A percentile compares a stretch with the other conserved stretches of the same genome.
phyloP scores from a whole-genome alignment of 1,140 invertebrate species.

The Charaxes varanes region DNA sequence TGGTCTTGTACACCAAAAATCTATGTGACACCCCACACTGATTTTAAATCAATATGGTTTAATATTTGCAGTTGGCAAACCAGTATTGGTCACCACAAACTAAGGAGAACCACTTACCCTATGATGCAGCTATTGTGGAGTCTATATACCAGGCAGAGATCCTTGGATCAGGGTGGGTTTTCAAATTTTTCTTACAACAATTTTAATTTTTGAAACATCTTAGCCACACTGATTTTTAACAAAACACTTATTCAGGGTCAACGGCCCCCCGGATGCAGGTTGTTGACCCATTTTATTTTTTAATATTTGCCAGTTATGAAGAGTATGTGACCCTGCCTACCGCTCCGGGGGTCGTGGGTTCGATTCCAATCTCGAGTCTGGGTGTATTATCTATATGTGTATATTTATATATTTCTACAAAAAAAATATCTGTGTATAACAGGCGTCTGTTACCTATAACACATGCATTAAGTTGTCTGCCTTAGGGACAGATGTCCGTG shows the following conservation, averaged over 20 bases:
- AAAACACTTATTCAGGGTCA: slow-evolving; percentile 51
- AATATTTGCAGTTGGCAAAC: slow-evolving; percentile 82
- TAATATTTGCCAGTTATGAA: slow-evolving; percentile 34
- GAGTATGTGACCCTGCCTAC: too few species aligned
- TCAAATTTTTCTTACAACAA: slow-evolving; percentile 10
- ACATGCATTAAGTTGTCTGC: too few species aligned
- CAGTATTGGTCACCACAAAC: slow-evolving; percentile 93
- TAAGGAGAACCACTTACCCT: slow-evolving; percentile 79
- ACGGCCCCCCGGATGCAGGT: slow-evolving; percentile 50
- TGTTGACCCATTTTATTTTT: slow-evolving; percentile 56
- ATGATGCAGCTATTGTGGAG: slow-evolving; percentile 84
- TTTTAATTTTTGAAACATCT: slow-evolving; percentile 29
- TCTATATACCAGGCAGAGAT: slow-evolving; percentile 90
- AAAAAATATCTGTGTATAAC: too few species aligned
- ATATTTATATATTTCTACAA: too few species aligned
- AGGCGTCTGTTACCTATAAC: too few species aligned
- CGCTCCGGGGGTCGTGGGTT: too few species aligned
- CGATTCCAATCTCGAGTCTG: too few species aligned
- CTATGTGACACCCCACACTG: slow-evolving; percentile 59
- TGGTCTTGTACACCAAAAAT: slow-evolving; percentile 51
- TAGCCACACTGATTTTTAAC: slow-evolving; percentile 55
- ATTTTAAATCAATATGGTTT: slow-evolving; percentile 61
- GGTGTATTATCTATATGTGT: too few species aligned
- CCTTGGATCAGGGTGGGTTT: slow-evolving; percentile 79
- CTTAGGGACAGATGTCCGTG: too few species aligned